Base-by-base conservation (phyloP, 2,888 invertebrate species). In the Cryptosula pallasiana region DNA sequence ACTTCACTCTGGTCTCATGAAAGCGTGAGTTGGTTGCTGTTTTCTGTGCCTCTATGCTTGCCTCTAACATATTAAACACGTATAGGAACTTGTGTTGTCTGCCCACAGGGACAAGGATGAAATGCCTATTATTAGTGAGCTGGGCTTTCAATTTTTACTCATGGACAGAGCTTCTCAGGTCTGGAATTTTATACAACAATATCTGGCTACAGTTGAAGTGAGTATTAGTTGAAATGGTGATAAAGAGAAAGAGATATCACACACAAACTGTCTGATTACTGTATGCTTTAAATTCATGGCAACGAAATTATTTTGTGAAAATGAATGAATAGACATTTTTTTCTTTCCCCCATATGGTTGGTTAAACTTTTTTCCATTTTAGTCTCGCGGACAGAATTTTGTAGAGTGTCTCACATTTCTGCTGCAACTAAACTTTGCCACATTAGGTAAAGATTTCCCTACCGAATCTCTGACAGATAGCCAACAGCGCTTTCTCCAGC, bases 151-250 rank as follows among this genome's bases (percentile, higher is more conserved):
- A 86, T 99, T 99, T 85, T 87, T 99, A 27, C 87, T 99, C 29
- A 87, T 98, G 74, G 95, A 95, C 82, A 93, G 95, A 0, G 91
- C 94, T 13, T 92, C 94, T 63, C 96, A 96, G 88, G 87, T 99
- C 55, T 99, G 98, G 98, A 91, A 95, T 84, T 99, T 99, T 86
- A 91, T 99, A 81, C 89, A 97, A 34, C 95, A 96, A 83, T 97
- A 97, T 86, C 87, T 98, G 75, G 94, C 95, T 80, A 95, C 95
- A 0, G 93, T 95, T 3, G 92, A 94, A 86, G 90, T 84, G 74
- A 74, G 75, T 27, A 72, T 23, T 13, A 45, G 45, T 45, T 45
- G 45, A 45, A 45, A 45, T 45, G 5, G 5, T 45, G 45, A n/a
- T n/a, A n/a, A n/a, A n/a, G n/a, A n/a, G n/a, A n/a, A n/a, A n/a